Evolutionary conservation across 2,797 vertebrate genomes (phyloP), one percentile per base, ranked within the genome.

Genomic region (Pachyuromys duprasi): DNA sequence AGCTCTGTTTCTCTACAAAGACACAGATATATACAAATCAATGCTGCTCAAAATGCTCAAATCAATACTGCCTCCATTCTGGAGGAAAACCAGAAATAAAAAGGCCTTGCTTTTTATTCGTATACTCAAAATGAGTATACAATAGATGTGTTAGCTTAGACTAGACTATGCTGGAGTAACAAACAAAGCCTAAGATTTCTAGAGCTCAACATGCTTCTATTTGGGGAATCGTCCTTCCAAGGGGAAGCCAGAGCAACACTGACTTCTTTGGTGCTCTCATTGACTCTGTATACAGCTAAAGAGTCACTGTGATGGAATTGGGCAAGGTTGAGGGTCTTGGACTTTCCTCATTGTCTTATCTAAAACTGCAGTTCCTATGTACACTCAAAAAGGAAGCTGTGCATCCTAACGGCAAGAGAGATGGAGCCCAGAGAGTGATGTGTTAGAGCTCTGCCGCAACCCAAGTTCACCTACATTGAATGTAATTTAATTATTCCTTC

Each of bases 221-320:
- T 62, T 20, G 13, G 18, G 72, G 20, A 67, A 69, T 3, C 4
- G 5, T 55, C 67, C 63, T 36, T 33, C 6, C 0, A 39, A 57
- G 4, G 2, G 31, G n/a, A 13, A 60, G 14, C 13, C 13, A 22
- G 9, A 60, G 18, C 31, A 5, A 1, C 42, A 36, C 31, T 84
- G 42, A 39, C 36, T 28, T 55, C 1, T 1, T 49, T 13, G 42
- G 31, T 28, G 63, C 11, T 17, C 2, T 36, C 18, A 5, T 3
- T 14, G 1, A 3, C 3, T 36, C 55, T 3, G 4, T 1, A 9
- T 11, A 31, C 1, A 17, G 9, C 31, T 55, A 5, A 31, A 11
- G 7, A 7, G 4, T 22, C 17, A 6, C 14, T 57, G 15, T 17
- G 75, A 9, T 0, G 4, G 11, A 12, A 14, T 8, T 0, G 0